Base-by-base conservation (phyloP, 2,113 vertebrate species). In the Plecturocebus donacophilus region DNA sequence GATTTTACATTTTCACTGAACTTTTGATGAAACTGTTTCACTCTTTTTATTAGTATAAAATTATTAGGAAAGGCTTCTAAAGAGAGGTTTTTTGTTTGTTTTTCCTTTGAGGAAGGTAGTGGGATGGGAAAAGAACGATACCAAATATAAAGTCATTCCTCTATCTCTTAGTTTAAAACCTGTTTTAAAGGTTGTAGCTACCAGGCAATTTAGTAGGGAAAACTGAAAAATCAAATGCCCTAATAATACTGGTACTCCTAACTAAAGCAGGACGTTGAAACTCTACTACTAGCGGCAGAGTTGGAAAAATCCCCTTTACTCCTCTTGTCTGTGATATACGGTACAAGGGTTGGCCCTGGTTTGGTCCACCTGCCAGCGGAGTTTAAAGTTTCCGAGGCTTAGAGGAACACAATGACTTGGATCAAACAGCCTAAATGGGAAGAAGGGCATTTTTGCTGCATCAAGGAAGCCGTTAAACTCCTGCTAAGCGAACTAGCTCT, bases 301-400 rank as follows among this genome's bases (percentile, higher is more conserved):
- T 38, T 52, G 42, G 8, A 87, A 58, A 90, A 54, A 73, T 82
- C 90, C 14, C 7, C 0, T 3, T 2, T 96, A 96, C 97, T 87
- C 95, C 76, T 96, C 90, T 97, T 95, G 42, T 95, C 97, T 76
- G 21, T 61, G 96, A 94, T 70, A 94, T 98, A 98, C 98, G 98
- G 98, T 98, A 98, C 85, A 97, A 92, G 98, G 98, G 98, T 96
- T 94, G 95, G 97, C 95, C 98, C 94, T 90, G 96, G 87, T 95
- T 98, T 81, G 93, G 98, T 98, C 98, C 98, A 99, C 98, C 98
- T 98, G 99, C 98, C 98, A 95, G 97, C 32, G 35, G 75, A 95
- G 98, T 98, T 98, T 98, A 98, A 99, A 98, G 98, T 99, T 98
- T 97, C 98, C 35, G 75, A 81, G 94, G 90, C 97, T 96, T 80